Conservation (phyloP, 2,113 vertebrate species). For the Ia io region DNA sequence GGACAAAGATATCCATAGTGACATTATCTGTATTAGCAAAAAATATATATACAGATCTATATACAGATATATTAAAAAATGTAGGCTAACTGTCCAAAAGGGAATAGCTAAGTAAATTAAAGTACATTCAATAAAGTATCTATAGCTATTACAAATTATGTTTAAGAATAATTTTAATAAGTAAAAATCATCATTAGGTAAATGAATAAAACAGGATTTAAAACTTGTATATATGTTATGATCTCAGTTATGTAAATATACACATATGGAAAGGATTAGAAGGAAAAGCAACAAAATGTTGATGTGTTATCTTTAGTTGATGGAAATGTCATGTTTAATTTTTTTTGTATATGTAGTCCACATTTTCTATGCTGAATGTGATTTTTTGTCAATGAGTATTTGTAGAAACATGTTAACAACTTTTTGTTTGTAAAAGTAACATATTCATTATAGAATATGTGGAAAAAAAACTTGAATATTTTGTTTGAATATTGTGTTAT, state of each 20-base stretch:
- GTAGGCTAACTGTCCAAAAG: neutral
- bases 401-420: neutral
- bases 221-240: neutral
- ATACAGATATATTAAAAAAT: neutral
- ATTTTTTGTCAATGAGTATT: neutral
- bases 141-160: neutral
- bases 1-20: neutral
- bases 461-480: neutral
- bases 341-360: neutral
- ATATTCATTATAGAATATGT: neutral
- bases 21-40: neutral
- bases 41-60: rapidly evolving
- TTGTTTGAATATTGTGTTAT: neutral
- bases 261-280: neutral
- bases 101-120: neutral
- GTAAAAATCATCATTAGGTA: neutral
- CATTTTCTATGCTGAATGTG: neutral
- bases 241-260: neutral
- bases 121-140: neutral
- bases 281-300: neutral
- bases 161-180: slow-evolving; percentile 9
- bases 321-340: neutral
- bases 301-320: neutral
- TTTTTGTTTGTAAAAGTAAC: neutral
- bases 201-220: slow-evolving; percentile 1